Conservation (phyloP, 1,140 invertebrate species). For the Cecropterus lyciades region DNA sequence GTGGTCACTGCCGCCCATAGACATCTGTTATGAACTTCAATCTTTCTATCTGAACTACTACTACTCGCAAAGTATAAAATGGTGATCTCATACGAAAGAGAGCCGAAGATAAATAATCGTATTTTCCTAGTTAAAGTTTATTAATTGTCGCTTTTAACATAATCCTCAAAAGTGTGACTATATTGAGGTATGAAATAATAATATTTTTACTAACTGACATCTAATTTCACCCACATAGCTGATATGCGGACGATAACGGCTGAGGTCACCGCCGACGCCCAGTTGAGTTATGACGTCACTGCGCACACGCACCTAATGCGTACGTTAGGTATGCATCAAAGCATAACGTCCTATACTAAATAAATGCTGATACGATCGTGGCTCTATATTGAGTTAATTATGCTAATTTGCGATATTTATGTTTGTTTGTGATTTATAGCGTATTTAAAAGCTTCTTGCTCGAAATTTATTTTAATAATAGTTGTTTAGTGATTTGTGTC, state of each 20-base stretch:
- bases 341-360: slow-evolving; percentile 15
- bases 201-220: not conserved
- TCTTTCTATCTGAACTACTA: too few species aligned
- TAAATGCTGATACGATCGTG: slow-evolving; percentile 14
- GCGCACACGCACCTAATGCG: slow-evolving; percentile 27
- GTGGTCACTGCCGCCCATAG: too few species aligned
- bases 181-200: not conserved
- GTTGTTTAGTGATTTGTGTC: too few species aligned
- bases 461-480: not conserved
- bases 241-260: slow-evolving; percentile 17
- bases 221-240: not conserved
- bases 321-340: slow-evolving; percentile 1
- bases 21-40: too few species aligned
- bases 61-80: too few species aligned
- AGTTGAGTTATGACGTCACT: slow-evolving; percentile 15
- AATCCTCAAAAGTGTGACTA: not conserved
- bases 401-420: not conserved
- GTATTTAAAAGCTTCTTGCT: not conserved
- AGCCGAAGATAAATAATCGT: too few species aligned
- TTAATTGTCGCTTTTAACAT: not conserved
- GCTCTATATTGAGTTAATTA: slow-evolving; percentile 4
- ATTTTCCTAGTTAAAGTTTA: not conserved
- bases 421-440: not conserved
- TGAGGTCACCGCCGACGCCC: slow-evolving; percentile 29
- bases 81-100: too few species aligned